Base-by-base conservation (phyloP, 2,113 vertebrate species). In the Empidonax alnorum region DNA sequence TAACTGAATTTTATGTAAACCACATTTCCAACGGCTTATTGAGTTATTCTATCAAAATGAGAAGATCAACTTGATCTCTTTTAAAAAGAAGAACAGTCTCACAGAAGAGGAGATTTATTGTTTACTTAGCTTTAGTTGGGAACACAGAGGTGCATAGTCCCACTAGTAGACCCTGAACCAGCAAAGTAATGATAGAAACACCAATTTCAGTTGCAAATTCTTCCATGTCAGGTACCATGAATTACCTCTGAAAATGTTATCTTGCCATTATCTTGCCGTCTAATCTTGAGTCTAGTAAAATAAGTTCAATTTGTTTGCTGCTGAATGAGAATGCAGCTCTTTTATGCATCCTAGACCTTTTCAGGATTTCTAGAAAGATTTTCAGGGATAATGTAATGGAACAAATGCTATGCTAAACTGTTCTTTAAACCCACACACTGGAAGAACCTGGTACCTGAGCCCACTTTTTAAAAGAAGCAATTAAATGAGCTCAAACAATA, bases 231-330 rank as follows among this genome's bases (percentile, higher is more conserved):
- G 63, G 50, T 47, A n/a, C 39, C 27, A 20, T 50, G 71, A 71
- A 76, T 94, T 86, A 94, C 72, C 76, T 97, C 96, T 94, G 69
- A 96, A 97, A 97, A 94, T 85, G 49, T 89, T 96, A 90, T 62
- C 49, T 90, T 94, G 72, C 30, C 31, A 84, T 89, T 96, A 90
- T 62, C 49, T 90, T 94, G 72, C 30, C 31, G 84, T 84, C 77
- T 92, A 78, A 94, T 95, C 72, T 92, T 62, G 74, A 77, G 9
- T 66, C 66, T 77, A 91, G 53, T 83, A 37, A 96, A 97, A 97
- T 84, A 91, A 46, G 23, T 87, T 94, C 16, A 53, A 47, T 59
- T 93, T 77, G 5, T 88, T 85, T 86, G 24, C 41, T 84, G 72
- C 59, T 73, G 50, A 68, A 65, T 61, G 53, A 84, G 68, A 94